A percentile compares a stretch with the other conserved stretches of the same genome.
phyloP scores from a whole-genome alignment of 2,888 invertebrate genomes.

The Lagria hirta region DNA sequence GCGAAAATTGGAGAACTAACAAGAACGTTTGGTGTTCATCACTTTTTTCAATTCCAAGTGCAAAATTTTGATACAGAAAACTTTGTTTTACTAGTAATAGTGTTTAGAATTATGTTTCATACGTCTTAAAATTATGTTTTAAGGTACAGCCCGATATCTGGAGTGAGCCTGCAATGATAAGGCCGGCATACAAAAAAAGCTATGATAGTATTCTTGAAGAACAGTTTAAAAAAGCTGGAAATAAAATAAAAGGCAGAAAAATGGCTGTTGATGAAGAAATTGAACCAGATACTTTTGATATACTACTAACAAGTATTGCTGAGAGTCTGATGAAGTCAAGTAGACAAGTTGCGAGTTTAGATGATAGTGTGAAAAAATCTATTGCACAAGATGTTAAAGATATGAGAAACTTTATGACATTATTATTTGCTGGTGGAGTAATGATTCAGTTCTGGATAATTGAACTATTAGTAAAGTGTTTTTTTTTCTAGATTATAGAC shows the following conservation, averaged over 20 bases:
- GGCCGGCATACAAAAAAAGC: conserved; percentile 1
- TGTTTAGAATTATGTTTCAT: too few species aligned
- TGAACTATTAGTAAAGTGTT: background rate
- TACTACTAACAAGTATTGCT: conserved; percentile 35
- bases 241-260: background rate
- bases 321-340: conserved; percentile 29
- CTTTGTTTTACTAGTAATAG: conserved; percentile 9
- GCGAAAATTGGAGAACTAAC: conserved; percentile 3
- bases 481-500: conserved; percentile 10
- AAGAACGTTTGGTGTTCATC: conserved; percentile 3
- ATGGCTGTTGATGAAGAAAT: too few species aligned
- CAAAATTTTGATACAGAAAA: conserved; percentile 4
- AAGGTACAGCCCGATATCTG: conserved; percentile 11
- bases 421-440: conserved; percentile 2
- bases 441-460: background rate
- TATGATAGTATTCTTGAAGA: conserved; percentile 17
- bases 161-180: conserved; percentile 3
- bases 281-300: conserved; percentile 34
- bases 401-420: conserved; percentile 33
- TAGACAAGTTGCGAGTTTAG: too few species aligned
- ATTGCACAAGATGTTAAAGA: conserved; percentile 36
- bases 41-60: conserved; percentile 4
- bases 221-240: conserved; percentile 8
- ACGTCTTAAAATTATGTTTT: conserved; percentile 2
- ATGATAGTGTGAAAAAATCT: conserved; percentile 29